These are phyloP conservation scores for Bergia sp. DNA, from an alignment of 92 coral and sea anemone species.

Conservation along the genomic window DNA sequence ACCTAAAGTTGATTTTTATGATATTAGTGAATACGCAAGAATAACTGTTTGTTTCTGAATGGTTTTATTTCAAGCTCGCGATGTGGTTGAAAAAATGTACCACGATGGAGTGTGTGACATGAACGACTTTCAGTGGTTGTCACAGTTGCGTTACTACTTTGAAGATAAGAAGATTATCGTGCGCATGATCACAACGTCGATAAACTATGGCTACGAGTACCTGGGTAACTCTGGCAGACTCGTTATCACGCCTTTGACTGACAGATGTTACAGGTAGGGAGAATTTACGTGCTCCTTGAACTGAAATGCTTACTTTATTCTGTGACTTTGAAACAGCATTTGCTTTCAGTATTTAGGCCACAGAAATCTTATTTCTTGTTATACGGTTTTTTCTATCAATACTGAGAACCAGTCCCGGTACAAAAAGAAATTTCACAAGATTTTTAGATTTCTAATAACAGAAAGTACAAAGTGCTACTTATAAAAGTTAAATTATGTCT, in stretches of 20 bases:
- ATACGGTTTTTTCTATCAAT: too few relatives aligned
- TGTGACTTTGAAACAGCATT: background rate
- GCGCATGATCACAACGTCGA: conserved; percentile 96
- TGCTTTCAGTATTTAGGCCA: background rate
- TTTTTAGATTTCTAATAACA: too few relatives aligned
- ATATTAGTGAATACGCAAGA: background rate
- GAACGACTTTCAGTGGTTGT: conserved; percentile 95
- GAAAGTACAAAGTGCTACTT: too few relatives aligned
- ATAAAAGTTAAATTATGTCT: too few relatives aligned
- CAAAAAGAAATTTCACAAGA: too few relatives aligned
- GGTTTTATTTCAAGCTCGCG: conserved; percentile 71
- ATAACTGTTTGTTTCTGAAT: background rate
- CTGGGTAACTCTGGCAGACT: conserved; percentile 95
- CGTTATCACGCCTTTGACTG: conserved; percentile 96
- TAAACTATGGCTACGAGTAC: conserved; percentile 96
- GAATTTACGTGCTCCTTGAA: background rate
- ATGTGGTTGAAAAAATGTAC: conserved; percentile 92
- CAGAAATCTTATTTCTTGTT: too few relatives aligned
- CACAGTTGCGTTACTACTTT: conserved; percentile 95
- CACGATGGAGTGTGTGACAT: conserved; percentile 77
- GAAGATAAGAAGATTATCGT: conserved; percentile 86
- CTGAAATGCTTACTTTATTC: background rate
- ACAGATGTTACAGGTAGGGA: conserved; percentile 93
- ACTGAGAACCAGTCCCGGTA: too few relatives aligned
- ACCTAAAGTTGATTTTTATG: background rate